Evolutionary conservation across 1,140 invertebrate genomes (phyloP).

Genomic region (Aphelenchoides avenae): DNA sequence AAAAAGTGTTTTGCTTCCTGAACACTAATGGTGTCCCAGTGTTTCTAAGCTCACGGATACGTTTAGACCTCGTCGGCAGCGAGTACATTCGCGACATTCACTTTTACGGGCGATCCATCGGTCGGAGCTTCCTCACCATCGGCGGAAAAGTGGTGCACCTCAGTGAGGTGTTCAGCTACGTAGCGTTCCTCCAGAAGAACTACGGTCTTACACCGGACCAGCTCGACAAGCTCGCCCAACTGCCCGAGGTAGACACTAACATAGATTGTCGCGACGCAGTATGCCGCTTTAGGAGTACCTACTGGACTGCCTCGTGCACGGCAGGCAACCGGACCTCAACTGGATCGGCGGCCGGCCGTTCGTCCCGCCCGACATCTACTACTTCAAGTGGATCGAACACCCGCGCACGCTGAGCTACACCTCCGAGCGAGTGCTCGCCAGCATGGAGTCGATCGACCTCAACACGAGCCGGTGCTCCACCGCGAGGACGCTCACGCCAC

Average conservation of each 20-base stretch:
- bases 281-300: constrained; percentile 50
- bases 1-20: constrained; percentile 9
- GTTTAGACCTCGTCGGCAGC: constrained; percentile 55
- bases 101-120: constrained; percentile 57
- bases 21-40: background rate
- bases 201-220: constrained; percentile 58
- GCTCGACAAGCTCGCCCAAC: constrained; percentile 54
- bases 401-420: constrained; percentile 55
- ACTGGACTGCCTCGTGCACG: constrained; percentile 56
- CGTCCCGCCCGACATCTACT: constrained; percentile 59
- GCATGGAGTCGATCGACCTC: constrained; percentile 55
- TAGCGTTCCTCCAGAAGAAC: constrained; percentile 59
- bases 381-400: constrained; percentile 60
- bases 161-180: constrained; percentile 57
- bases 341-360: constrained; percentile 57
- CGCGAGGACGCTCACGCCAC: constrained; percentile 55
- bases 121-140: constrained; percentile 55
- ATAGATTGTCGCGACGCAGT: constrained; percentile 2
- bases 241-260: constrained; percentile 44
- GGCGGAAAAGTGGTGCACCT: constrained; percentile 59
- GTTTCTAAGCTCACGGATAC: background rate
- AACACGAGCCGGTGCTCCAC: constrained; percentile 53
- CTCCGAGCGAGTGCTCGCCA: constrained; percentile 55
- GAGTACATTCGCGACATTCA: constrained; percentile 59
- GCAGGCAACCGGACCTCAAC: constrained; percentile 58